Percentiles rank a stretch among this genome's conserved stretches.
Evolutionary conservation across 2,888 invertebrate genomes (phyloP).

Genomic region (Netelia virgata): DNA sequence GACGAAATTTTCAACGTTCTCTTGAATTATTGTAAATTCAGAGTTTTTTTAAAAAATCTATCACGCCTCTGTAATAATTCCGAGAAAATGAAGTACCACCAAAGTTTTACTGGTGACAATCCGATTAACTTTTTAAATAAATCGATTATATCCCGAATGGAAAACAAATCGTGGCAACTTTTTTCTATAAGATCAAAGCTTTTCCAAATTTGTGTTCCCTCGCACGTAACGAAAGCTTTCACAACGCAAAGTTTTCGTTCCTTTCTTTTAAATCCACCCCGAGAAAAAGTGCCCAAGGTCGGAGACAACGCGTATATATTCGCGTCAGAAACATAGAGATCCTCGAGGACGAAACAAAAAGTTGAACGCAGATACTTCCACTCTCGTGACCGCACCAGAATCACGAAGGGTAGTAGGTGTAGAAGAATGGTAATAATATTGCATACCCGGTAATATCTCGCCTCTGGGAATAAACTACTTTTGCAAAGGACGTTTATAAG

Average conservation of each 20-base stretch:
- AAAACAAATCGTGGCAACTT: background rate
- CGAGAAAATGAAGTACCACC: background rate
- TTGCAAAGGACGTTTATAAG: slow-evolving; percentile 9
- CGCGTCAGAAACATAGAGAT: slow-evolving; percentile 1
- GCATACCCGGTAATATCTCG: slow-evolving; percentile 56
- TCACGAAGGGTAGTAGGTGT: background rate
- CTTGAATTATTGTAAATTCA: background rate
- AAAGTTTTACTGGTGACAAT: too few species aligned
- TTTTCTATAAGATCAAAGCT: background rate
- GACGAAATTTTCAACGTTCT: slow-evolving; percentile 1
- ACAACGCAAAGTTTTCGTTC: background rate
- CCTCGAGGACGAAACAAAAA: slow-evolving; percentile 26
- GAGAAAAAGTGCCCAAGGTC: background rate
- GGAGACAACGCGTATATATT: background rate
- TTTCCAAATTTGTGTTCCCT: background rate
- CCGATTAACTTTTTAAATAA: too few species aligned
- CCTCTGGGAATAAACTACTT: slow-evolving; percentile 64
- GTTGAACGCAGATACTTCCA: slow-evolving; percentile 57
- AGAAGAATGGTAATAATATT: slow-evolving; percentile 61
- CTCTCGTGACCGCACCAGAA: slow-evolving; percentile 30
- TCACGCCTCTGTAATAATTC: background rate
- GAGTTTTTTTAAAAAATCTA: background rate
- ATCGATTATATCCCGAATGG: background rate
- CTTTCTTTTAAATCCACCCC: background rate
- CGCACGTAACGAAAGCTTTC: background rate